These are phyloP conservation scores for Tupiocoris notatus DNA, from an alignment of 2,888 invertebrate species.

Conservation along the genomic window DNA sequence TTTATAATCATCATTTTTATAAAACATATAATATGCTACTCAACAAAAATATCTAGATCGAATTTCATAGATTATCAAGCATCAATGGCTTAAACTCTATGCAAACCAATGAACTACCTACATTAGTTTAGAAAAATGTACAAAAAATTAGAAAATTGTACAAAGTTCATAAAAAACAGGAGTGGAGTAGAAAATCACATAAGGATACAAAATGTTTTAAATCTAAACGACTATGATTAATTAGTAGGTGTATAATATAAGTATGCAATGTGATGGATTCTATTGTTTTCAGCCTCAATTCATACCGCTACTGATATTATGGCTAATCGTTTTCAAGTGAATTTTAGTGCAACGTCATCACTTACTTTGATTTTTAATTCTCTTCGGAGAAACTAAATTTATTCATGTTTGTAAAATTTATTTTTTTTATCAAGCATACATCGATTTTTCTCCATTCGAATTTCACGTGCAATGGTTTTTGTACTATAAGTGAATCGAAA, in stretches of 20 bases:
- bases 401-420: constrained; percentile 23
- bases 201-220: constrained; percentile 42
- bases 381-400: constrained; percentile 11
- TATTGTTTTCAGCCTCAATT: constrained; percentile 40
- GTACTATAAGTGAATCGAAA: constrained; percentile 11
- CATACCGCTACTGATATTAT: constrained; percentile 40
- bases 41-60: constrained; percentile 44
- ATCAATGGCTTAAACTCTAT: constrained; percentile 41
- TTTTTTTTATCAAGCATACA: constrained; percentile 19
- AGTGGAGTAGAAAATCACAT: constrained; percentile 45
- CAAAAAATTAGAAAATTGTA: constrained; percentile 45
- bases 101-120: constrained; percentile 42
- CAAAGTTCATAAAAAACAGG: constrained; percentile 44
- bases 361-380: constrained; percentile 33
- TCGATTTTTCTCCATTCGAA: neutral
- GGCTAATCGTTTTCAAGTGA: constrained; percentile 27
- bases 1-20: constrained; percentile 42
- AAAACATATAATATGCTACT: constrained; percentile 41
- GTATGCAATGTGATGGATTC: constrained; percentile 38
- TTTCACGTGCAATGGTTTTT: too few species aligned
- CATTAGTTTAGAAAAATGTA: constrained; percentile 44
- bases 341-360: constrained; percentile 14
- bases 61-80: constrained; percentile 41
- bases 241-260: constrained; percentile 37
- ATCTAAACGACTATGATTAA: constrained; percentile 43